These are phyloP conservation scores for Cryptops parisi DNA, from an alignment of 2,888 invertebrate species.

Conservation along the genomic window DNA sequence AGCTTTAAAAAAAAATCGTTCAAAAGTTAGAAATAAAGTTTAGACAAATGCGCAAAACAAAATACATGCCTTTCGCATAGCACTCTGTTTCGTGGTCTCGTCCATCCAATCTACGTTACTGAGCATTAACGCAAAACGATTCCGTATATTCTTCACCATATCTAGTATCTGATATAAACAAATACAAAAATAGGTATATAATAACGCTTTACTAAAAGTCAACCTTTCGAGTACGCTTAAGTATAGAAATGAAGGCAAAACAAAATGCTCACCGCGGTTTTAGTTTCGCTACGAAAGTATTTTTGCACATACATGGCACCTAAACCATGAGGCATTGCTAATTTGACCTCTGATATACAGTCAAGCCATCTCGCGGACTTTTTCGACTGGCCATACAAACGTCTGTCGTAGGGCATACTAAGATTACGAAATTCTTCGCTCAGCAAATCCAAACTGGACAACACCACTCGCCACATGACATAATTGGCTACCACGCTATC, in stretches of 20 bases:
- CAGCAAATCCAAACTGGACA: neutral
- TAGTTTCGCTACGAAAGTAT: neutral
- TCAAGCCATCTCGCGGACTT: neutral
- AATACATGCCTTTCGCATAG: conserved; percentile 29
- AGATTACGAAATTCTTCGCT: neutral
- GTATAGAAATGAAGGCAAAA: no score
- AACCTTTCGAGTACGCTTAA: no score
- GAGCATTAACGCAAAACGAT: conserved; percentile 65
- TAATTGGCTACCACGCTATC: neutral
- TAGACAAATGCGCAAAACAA: neutral
- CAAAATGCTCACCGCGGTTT: neutral
- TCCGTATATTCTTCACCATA: conserved; percentile 73
- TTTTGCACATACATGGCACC: neutral
- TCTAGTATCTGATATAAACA: conserved; percentile 60
- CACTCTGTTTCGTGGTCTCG: conserved; percentile 45
- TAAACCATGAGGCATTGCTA: neutral
- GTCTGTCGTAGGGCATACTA: neutral
- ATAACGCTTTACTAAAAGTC: no score
- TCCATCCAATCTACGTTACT: conserved; percentile 85
- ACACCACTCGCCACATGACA: neutral
- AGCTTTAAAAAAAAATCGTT: conserved; percentile 37
- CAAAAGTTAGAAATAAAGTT: neutral
- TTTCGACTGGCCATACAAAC: neutral
- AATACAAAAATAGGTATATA: no score
- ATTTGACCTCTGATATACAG: neutral